phyloP scores from a whole-genome alignment of 2,113 vertebrate species.

The Prionailurus viverrinus region DNA sequence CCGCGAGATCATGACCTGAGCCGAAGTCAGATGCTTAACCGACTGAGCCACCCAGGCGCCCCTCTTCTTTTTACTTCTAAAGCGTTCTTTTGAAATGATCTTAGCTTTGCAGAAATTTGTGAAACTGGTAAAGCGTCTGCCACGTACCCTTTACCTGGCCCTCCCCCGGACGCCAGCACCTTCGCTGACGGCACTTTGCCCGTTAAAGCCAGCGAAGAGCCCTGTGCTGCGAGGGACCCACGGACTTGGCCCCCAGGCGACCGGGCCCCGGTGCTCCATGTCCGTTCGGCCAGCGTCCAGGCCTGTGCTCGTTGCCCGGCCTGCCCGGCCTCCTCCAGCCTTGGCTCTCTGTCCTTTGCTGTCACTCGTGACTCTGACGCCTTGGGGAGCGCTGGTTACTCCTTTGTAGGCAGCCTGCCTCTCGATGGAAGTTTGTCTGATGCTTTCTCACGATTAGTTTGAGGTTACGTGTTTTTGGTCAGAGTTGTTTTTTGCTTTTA shows the following conservation, averaged over 20 bases:
- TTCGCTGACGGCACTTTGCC: rapidly evolving
- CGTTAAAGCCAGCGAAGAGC: rapidly evolving
- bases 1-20: not conserved
- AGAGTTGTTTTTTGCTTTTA: not conserved
- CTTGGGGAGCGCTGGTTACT: not conserved
- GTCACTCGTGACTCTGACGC: not conserved
- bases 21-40: not conserved
- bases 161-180: not conserved
- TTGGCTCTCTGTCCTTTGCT: not conserved
- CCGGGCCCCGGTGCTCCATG: not conserved
- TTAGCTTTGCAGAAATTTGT: not conserved
- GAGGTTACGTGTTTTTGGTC: not conserved
- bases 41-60: not conserved
- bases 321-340: not conserved
- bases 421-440: not conserved
- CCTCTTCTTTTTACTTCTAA: not conserved
- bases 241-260: not conserved
- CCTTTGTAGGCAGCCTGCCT: not conserved
- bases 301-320: not conserved
- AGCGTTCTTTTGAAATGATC: not conserved
- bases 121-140: not conserved
- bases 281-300: not conserved
- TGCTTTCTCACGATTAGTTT: not conserved
- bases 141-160: not conserved
- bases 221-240: rapidly evolving